Base-by-base conservation (phyloP, 2,888 invertebrate species). In the Amphipoea lucens region DNA sequence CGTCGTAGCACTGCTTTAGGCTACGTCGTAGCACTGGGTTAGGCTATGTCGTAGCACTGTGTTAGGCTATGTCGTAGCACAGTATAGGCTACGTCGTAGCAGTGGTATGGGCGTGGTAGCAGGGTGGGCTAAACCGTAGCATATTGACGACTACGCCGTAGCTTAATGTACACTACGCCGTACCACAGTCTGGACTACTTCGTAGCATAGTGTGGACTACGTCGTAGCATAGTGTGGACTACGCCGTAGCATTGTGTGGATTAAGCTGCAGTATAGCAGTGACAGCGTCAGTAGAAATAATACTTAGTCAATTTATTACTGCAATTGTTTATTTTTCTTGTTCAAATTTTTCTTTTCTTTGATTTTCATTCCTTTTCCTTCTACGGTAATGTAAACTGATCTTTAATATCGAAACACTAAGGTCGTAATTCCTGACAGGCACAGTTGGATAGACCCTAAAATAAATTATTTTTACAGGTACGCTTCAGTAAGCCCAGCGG, bases 401-500 rank as follows among this genome's bases (percentile, higher is more conserved):
- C 67, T 9, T 9, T 48, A 68, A 1, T 45, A 6, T 29, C 6
- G 6, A 29, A 68, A 68, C 45, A 23, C 0, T 36, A 17, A 40
- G 9, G 23, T 54, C 9, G 36, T 7, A 70, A n/a, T n/a, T 71
- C 17, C 11, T 60, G 57, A n/a, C 40, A n/a, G 6, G 6, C 17
- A 42, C 7, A n/a, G 40, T 62, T 36, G 20, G 4, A 60, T 23
- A 48, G 7, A n/a, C 9, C 7, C n/a, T 48, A 40, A 36, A n/a
- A 62, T 20, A 62, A 6, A 40, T n/a, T 14, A 17, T 7, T 11
- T 4, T 76, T 75, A 20, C 90, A 95, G 95, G 95, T 95, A 14
- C 91, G 73, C n/a, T 94, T 95, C 70, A 91, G 91, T 60, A 94
- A 94, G 77, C 91, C 95, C 0, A 91, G 95, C 0, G 6, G 85